A percentile compares a stretch with the other conserved stretches of the same genome.
phyloP scores from a whole-genome alignment of 2,888 invertebrate genomes.

The Drosophila infuscata region DNA sequence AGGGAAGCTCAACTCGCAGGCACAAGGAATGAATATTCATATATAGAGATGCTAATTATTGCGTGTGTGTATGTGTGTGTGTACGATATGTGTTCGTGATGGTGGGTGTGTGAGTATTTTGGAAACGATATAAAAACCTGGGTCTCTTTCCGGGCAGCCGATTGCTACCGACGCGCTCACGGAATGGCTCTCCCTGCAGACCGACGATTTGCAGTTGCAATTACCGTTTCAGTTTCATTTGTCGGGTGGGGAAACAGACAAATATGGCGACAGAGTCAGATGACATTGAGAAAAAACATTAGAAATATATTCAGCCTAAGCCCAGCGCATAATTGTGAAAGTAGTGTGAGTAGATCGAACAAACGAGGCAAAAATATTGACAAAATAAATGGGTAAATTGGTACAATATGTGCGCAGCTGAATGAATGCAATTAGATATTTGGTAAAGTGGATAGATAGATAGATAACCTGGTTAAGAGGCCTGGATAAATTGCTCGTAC shows the following conservation, averaged over 20 bases:
- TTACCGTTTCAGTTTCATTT: conserved; percentile 24
- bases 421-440: conserved; percentile 27
- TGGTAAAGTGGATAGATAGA: conserved; percentile 66
- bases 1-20: conserved; percentile 38
- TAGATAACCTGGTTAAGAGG: conserved; percentile 85
- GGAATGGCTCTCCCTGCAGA: conserved; percentile 89
- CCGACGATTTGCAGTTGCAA: conserved; percentile 34
- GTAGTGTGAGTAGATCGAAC: conserved; percentile 38
- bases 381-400: conserved; percentile 2
- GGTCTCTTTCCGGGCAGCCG: conserved; percentile 93
- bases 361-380: conserved; percentile 12
- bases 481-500: conserved; percentile 87
- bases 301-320: conserved; percentile 27
- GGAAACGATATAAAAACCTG: conserved; percentile 87
- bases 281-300: conserved; percentile 47
- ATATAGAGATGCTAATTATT: conserved; percentile 53
- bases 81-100: conserved; percentile 20
- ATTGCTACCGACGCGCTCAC: conserved; percentile 95
- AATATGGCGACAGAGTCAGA: conserved; percentile 23
- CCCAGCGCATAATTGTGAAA: conserved; percentile 16
- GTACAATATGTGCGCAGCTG: conserved; percentile 33
- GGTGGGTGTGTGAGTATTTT: conserved; percentile 40
- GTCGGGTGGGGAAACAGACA: conserved; percentile 12
- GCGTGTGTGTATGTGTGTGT: conserved; percentile 21
- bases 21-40: conserved; percentile 22